These are phyloP conservation scores for Pristionchus japonicus DNA, from an alignment of 2,888 invertebrate species.

Conservation along the genomic window DNA sequence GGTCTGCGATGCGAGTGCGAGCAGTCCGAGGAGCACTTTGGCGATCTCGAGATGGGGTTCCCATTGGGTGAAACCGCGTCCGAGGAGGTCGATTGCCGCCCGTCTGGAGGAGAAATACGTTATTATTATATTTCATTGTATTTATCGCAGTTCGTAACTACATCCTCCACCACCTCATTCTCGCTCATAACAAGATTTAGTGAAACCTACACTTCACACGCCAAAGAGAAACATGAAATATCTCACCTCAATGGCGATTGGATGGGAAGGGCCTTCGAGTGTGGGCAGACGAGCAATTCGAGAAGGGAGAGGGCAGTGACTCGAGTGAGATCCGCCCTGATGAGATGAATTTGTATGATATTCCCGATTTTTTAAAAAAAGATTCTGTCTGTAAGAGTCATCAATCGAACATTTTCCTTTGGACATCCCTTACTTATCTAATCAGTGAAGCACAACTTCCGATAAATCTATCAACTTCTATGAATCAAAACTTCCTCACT, in stretches of 20 bases:
- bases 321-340: conserved; percentile 67
- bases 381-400: conserved; percentile 73
- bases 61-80: conserved; percentile 91
- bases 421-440: no score
- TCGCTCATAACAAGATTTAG: neutral
- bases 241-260: conserved; percentile 85
- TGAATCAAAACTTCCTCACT: conserved; percentile 53
- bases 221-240: neutral
- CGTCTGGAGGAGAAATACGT: conserved; percentile 80
- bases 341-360: conserved; percentile 87
- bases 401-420: neutral
- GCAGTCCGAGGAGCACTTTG: conserved; percentile 77
- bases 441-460: neutral
- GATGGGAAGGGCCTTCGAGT: conserved; percentile 87
- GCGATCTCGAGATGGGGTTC: conserved; percentile 96
- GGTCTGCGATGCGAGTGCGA: conserved; percentile 9
- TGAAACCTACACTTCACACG: no score
- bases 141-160: neutral
- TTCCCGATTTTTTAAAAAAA: conserved; percentile 88
- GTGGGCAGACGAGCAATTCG: conserved; percentile 90
- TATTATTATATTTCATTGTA: neutral
- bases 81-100: conserved; percentile 96
- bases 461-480: neutral
- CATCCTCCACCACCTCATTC: neutral
- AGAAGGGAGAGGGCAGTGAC: conserved; percentile 85